phyloP scores from a whole-genome alignment of 2,888 invertebrate species.

The Ornithoptera alexandrae region DNA sequence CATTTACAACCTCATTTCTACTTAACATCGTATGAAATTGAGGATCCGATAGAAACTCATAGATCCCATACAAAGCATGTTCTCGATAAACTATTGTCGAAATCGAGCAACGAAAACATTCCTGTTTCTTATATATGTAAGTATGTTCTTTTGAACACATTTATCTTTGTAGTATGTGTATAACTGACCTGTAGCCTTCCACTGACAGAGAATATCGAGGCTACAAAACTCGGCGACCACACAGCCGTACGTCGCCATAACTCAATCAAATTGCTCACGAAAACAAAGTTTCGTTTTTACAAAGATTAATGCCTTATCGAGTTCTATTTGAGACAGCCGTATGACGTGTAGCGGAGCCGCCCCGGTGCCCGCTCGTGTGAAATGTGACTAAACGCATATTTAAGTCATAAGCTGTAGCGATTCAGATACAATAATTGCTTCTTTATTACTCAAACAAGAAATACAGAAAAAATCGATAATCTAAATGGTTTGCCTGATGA shows the following conservation, averaged over 20 bases:
- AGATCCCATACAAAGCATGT: too few relatives aligned
- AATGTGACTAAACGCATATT: constrained; percentile 22
- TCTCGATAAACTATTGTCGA: too few relatives aligned
- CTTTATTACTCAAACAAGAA: too few relatives aligned
- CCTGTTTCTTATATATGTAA: too few relatives aligned
- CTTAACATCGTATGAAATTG: too few relatives aligned
- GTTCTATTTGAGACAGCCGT: constrained; percentile 29
- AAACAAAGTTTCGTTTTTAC: constrained; percentile 28
- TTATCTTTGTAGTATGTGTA: too few relatives aligned
- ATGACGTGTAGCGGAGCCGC: constrained; percentile 26
- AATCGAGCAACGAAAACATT: too few relatives aligned
- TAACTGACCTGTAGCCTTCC: background rate
- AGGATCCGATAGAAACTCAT: too few relatives aligned
- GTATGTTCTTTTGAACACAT: too few relatives aligned
- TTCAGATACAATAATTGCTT: background rate
- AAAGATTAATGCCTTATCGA: constrained; percentile 29
- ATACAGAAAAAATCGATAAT: too few relatives aligned
- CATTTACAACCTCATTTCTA: too few relatives aligned
- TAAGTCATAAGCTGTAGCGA: constrained; percentile 20
- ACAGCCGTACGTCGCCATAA: constrained; percentile 16
- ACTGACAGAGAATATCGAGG: background rate
- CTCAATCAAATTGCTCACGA: constrained; percentile 26
- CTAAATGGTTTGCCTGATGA: too few relatives aligned
- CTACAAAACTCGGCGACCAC: constrained; percentile 15
- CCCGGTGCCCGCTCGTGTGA: constrained; percentile 22